Evolutionary conservation across 2,113 vertebrate genomes (phyloP).

Genomic region (Anhinga anhinga): DNA sequence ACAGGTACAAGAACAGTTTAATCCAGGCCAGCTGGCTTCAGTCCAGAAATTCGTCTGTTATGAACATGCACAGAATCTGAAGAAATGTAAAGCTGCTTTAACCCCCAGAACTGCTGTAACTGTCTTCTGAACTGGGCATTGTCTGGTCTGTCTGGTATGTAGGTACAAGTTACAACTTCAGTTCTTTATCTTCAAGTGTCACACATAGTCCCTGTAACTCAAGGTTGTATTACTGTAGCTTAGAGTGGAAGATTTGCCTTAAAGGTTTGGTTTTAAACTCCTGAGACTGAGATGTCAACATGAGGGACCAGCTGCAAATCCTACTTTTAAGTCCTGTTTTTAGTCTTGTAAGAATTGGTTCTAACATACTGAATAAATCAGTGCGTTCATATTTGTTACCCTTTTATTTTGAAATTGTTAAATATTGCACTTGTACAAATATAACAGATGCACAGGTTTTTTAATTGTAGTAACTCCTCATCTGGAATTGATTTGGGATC

Average conservation of each 20-base stretch:
- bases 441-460: conserved; percentile 42
- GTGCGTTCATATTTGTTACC: conserved; percentile 55
- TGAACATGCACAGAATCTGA: conserved; percentile 11
- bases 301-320: conserved; percentile 46
- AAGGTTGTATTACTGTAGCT: neutral
- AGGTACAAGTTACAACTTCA: neutral
- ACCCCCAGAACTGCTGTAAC: neutral
- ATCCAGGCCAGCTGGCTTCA: neutral
- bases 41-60: neutral
- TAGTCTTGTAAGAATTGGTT: conserved; percentile 54
- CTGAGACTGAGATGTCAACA: neutral
- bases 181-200: neutral
- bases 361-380: conserved; percentile 34
- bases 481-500: conserved; percentile 57
- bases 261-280: neutral
- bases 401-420: conserved; percentile 62
- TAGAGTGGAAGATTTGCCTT: conserved; percentile 26
- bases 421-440: conserved; percentile 69
- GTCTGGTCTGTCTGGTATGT: neutral
- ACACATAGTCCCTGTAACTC: neutral
- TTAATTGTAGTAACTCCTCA: conserved; percentile 51
- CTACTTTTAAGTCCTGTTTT: conserved; percentile 7
- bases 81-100: conserved; percentile 34
- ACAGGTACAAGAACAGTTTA: neutral
- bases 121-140: neutral